phyloP scores from a whole-genome alignment of 2,113 vertebrate species.

The Ondatra zibethicus region DNA sequence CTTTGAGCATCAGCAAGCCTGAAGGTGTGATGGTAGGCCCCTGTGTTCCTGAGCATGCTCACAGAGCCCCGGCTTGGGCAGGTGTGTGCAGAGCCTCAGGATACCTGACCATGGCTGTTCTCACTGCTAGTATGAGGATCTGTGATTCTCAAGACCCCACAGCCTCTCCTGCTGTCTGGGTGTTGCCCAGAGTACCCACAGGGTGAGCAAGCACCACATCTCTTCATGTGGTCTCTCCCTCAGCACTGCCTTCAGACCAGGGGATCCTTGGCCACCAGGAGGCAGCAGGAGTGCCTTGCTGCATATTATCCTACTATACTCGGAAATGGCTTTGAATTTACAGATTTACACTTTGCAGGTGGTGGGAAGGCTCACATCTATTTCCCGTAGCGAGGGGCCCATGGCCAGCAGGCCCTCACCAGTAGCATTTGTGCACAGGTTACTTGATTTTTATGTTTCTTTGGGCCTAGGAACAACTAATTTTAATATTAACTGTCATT shows the following conservation, averaged over 20 bases:
- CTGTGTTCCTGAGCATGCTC: too few species aligned
- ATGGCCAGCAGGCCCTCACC: slow-evolving; percentile 38
- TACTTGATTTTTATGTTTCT: slow-evolving; percentile 69
- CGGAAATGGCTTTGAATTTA: slow-evolving; percentile 10
- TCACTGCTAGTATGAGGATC: background rate
- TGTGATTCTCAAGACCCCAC: background rate
- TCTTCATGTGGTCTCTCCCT: background rate
- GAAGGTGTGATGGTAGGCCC: background rate
- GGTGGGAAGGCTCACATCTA: background rate
- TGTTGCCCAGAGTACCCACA: background rate
- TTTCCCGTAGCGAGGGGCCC: background rate
- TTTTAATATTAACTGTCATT: slow-evolving; percentile 71
- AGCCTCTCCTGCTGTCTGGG: background rate
- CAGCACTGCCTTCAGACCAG: too few species aligned
- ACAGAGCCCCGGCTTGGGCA: background rate
- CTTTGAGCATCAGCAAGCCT: background rate
- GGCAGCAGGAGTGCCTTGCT: background rate
- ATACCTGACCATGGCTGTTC: background rate
- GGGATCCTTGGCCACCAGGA: background rate
- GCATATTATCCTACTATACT: background rate
- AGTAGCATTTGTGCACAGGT: slow-evolving; percentile 59
- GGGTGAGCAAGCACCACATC: fast-evolving
- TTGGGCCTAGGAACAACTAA: slow-evolving; percentile 76
- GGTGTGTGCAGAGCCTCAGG: fast-evolving
- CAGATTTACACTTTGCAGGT: slow-evolving; percentile 4